phyloP scores from a whole-genome alignment of 2,888 invertebrate genomes.

The Oscheius onirici region DNA sequence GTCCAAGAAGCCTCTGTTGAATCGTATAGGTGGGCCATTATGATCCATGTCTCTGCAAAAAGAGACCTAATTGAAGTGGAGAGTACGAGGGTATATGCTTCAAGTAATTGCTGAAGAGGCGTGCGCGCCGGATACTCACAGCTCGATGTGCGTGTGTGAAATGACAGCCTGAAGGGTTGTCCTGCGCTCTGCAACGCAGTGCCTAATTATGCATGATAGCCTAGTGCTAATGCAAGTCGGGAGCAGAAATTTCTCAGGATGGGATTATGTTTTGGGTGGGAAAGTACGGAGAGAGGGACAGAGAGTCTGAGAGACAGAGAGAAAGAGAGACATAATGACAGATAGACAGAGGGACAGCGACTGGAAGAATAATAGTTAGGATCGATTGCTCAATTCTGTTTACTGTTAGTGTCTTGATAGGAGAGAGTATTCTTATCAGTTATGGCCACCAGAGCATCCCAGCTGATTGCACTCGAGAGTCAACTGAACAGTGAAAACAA shows the following conservation, averaged over 20 bases:
- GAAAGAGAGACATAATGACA: too few species aligned
- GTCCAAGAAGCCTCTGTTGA: conserved; percentile 50
- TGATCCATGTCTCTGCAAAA: conserved; percentile 18
- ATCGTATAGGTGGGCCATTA: conserved; percentile 50
- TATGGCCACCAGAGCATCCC: too few species aligned
- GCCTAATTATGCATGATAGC: conserved; percentile 32
- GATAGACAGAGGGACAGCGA: too few species aligned
- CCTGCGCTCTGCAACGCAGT: neutral
- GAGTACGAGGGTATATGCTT: neutral
- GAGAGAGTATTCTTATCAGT: too few species aligned
- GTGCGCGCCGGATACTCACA: neutral
- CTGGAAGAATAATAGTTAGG: too few species aligned
- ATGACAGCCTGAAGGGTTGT: neutral
- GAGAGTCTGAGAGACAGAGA: too few species aligned
- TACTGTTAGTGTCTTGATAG: too few species aligned
- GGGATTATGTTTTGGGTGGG: too few species aligned
- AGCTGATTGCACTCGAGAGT: too few species aligned
- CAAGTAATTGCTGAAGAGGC: neutral
- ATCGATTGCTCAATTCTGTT: too few species aligned
- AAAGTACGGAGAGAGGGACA: too few species aligned
- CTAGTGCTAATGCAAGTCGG: conserved; percentile 22
- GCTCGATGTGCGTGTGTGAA: neutral
- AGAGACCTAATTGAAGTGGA: neutral
- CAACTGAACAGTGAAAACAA: too few species aligned
- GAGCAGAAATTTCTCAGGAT: neutral